Percentiles rank a stretch among this genome's conserved stretches.
phyloP scores from a whole-genome alignment of 2,888 invertebrate species.

The Trissonchulus latispiculum region DNA sequence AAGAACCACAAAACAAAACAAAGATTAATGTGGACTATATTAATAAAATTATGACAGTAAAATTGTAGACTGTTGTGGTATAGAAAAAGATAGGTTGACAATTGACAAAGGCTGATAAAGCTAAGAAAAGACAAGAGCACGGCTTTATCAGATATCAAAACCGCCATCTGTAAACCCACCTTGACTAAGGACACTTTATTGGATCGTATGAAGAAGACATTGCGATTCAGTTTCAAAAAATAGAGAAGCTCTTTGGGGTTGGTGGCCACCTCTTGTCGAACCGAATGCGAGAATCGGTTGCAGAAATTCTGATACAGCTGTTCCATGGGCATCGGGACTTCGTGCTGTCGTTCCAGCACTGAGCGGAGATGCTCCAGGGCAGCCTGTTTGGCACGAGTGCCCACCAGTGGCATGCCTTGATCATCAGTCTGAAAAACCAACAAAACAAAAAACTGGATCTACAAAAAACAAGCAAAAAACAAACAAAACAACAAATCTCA shows the following conservation, averaged over 20 bases:
- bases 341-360: slow-evolving; percentile 34
- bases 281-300: slow-evolving; percentile 40
- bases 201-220: slow-evolving; percentile 82
- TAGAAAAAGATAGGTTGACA: too few relatives aligned
- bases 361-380: slow-evolving; percentile 40
- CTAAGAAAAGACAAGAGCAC: too few relatives aligned
- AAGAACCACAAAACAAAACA: too few relatives aligned
- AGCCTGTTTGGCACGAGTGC: slow-evolving; percentile 40
- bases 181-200: slow-evolving; percentile 59
- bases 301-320: slow-evolving; percentile 40
- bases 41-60: too few relatives aligned
- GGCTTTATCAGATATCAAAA: too few relatives aligned
- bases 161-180: too few relatives aligned
- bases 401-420: slow-evolving; percentile 38
- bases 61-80: too few relatives aligned
- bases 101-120: too few relatives aligned
- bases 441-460: neutral
- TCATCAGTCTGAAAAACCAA: slow-evolving; percentile 36
- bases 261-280: slow-evolving; percentile 63
- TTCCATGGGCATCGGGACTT: slow-evolving; percentile 39
- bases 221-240: slow-evolving; percentile 82
- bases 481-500: neutral
- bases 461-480: neutral
- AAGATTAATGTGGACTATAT: too few relatives aligned
- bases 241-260: slow-evolving; percentile 77